A percentile compares a stretch with the other conserved stretches of the same genome.
phyloP scores from a whole-genome alignment of 1,140 invertebrate genomes.

The Lepeophtheirus salmonis region DNA sequence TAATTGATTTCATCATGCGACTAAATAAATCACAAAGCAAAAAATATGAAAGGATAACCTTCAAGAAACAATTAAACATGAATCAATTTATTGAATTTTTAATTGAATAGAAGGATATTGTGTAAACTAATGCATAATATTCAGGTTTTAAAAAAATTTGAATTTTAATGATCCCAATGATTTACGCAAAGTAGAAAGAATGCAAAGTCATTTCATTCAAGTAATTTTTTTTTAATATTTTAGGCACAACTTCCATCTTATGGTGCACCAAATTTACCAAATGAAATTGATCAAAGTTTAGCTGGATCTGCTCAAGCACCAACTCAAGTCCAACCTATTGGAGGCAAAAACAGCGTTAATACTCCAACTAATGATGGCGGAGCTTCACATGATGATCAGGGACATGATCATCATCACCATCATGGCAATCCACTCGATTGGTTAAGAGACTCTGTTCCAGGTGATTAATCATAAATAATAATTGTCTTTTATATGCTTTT shows the following conservation, averaged over 20 bases:
- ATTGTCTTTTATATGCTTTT: background rate
- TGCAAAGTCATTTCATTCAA: too few species aligned
- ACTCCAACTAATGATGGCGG: background rate
- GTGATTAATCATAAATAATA: background rate
- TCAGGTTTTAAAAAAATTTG: too few species aligned
- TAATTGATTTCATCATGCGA: too few species aligned
- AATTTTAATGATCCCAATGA: too few species aligned
- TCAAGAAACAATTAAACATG: too few species aligned
- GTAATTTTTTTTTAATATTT: background rate
- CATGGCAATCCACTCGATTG: constrained; percentile 11
- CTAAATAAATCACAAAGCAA: too few species aligned
- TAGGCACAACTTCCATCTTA: background rate
- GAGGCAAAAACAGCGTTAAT: background rate
- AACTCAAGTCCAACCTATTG: background rate
- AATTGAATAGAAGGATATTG: too few species aligned
- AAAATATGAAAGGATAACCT: too few species aligned
- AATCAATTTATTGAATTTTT: too few species aligned
- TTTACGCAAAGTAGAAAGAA: too few species aligned
- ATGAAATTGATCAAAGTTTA: background rate
- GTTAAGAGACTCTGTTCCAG: constrained; percentile 14
- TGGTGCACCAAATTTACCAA: background rate
- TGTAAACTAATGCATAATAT: too few species aligned
- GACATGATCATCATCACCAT: constrained; percentile 1
- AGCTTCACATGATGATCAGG: background rate
- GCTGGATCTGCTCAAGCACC: background rate